Conservation (phyloP, 2,113 vertebrate species). For the Poeciliopsis prolifica region DNA sequence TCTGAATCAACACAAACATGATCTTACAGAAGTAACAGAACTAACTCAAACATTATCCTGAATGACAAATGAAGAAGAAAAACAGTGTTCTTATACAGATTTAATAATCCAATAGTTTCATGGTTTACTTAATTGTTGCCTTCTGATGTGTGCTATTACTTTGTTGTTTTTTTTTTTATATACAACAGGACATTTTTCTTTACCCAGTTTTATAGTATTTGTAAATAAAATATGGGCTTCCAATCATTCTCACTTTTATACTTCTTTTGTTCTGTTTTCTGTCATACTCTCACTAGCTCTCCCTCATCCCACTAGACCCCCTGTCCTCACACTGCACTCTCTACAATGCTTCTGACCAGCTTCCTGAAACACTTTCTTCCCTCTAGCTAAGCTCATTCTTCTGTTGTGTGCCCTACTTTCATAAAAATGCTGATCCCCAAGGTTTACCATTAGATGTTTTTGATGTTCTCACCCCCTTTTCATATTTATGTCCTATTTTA, state of each 20-base stretch:
- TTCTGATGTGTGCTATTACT: not conserved
- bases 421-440: conserved; percentile 68
- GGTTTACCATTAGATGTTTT: conserved; percentile 53
- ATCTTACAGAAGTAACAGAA: not conserved
- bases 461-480: conserved; percentile 48
- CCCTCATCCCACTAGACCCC: conserved; percentile 65
- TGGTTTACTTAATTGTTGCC: not conserved
- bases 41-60: not conserved
- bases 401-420: conserved; percentile 63
- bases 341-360: conserved; percentile 58
- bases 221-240: too few relatives aligned
- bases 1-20: not conserved
- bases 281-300: conserved; percentile 27
- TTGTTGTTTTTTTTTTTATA: not conserved
- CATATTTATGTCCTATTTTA: conserved; percentile 18
- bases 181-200: not conserved
- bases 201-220: conserved; percentile 3
- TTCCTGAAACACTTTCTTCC: conserved; percentile 58
- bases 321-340: conserved; percentile 58
- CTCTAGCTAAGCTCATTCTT: conserved; percentile 51
- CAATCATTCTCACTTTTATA: conserved; percentile 4
- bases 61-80: not conserved
- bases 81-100: not conserved
- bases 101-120: not conserved
- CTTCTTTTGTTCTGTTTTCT: conserved; percentile 31